A percentile compares a stretch with the other conserved stretches of the same genome.
These are phyloP conservation scores for Xerus inauris DNA, from an alignment of 2,113 vertebrate species.

Conservation along the genomic window DNA sequence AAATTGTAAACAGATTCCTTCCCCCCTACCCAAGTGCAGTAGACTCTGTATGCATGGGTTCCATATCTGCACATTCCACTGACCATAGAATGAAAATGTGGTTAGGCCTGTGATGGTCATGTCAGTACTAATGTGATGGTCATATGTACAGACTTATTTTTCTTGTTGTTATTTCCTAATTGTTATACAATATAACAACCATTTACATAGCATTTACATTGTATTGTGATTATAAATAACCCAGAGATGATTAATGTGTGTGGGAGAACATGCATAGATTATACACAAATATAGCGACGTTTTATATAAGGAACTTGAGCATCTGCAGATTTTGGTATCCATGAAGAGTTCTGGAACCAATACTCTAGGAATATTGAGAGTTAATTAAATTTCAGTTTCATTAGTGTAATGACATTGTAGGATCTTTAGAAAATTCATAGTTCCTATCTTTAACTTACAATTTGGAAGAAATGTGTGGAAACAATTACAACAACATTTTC, in stretches of 20 bases:
- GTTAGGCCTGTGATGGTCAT: not conserved
- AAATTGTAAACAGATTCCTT: not conserved
- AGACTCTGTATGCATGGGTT: not conserved
- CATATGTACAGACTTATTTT: not conserved
- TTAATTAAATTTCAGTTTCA: not conserved
- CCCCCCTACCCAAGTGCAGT: not conserved
- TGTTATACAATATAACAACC: not conserved
- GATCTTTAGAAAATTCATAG: not conserved
- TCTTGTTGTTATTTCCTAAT: not conserved
- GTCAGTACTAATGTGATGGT: no score
- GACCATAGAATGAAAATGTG: not conserved
- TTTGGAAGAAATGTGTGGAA: not conserved
- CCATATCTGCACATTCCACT: not conserved
- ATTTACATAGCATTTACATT: not conserved
- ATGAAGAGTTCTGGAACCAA: not conserved
- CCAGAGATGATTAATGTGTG: not conserved
- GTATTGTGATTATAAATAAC: not conserved
- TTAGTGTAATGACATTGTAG: not conserved
- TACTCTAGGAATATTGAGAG: not conserved
- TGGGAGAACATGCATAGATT: not conserved
- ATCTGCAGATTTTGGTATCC: not conserved
- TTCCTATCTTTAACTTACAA: not conserved
- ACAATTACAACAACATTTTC: conserved; percentile 3
- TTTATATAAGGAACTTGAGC: not conserved
- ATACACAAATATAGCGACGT: not conserved